phyloP scores from a whole-genome alignment of 2,113 vertebrate species.

The Anser cygnoides region DNA sequence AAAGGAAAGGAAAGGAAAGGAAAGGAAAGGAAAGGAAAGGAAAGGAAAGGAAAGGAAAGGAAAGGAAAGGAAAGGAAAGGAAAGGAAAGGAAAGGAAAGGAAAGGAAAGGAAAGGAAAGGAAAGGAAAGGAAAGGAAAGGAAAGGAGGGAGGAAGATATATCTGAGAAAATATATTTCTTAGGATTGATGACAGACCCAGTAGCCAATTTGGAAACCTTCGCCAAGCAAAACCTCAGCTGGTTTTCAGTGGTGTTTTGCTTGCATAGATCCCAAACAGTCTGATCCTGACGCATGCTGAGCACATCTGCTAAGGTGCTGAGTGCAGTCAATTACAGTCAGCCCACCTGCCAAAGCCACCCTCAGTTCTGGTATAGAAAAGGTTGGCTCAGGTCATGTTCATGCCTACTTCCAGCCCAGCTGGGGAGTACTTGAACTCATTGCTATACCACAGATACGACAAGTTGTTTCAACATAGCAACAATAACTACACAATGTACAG shows the following conservation, averaged over 20 bases:
- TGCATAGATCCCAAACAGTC: neutral
- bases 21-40: too few species aligned
- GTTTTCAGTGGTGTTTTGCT: neutral
- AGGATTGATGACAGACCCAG: neutral
- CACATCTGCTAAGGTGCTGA: slow-evolving; percentile 38
- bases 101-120: too few species aligned
- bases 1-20: too few species aligned
- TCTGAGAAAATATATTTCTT: neutral
- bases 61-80: too few species aligned
- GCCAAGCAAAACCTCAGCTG: neutral
- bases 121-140: too few species aligned
- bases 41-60: too few species aligned
- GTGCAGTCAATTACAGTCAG: neutral
- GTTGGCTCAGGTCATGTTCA: neutral
- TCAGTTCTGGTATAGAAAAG: neutral
- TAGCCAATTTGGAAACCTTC: neutral
- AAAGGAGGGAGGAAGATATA: too few species aligned
- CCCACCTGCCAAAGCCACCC: neutral
- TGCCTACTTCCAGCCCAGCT: neutral
- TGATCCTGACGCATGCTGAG: neutral
- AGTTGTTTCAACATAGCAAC: neutral
- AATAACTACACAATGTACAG: neutral
- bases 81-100: too few species aligned
- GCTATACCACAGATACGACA: neutral
- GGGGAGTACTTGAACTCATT: neutral